Evolutionary conservation across 2,797 vertebrate species (phyloP).

Genomic region (Poecilia picta): DNA sequence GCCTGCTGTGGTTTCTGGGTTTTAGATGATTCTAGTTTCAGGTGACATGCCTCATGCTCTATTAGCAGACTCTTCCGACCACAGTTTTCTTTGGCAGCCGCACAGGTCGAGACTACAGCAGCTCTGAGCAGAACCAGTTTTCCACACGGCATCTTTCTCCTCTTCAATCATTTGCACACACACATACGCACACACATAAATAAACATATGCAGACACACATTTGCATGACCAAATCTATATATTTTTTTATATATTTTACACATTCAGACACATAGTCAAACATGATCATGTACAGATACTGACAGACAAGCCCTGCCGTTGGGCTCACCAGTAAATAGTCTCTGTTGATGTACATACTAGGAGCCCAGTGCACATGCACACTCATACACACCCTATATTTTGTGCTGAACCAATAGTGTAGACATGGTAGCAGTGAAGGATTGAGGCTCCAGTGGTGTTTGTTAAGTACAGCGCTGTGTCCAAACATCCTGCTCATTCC

Average conservation of each 20-base stretch:
- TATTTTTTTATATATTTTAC: constrained; percentile 70
- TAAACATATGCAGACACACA: constrained; percentile 64
- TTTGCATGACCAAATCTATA: constrained; percentile 61
- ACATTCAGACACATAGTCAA: constrained; percentile 69
- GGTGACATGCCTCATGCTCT: constrained; percentile 89
- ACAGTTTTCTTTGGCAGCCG: constrained; percentile 87
- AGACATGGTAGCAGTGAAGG: constrained; percentile 70
- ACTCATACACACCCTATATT: constrained; percentile 72
- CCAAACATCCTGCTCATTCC: constrained; percentile 75
- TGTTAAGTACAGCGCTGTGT: constrained; percentile 76
- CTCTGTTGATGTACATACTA: constrained; percentile 68
- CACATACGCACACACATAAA: constrained; percentile 61
- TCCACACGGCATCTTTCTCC: constrained; percentile 79
- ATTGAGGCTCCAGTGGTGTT: constrained; percentile 77
- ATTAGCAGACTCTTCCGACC: constrained; percentile 90
- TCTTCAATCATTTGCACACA: constrained; percentile 66
- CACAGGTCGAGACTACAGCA: constrained; percentile 73
- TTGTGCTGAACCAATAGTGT: constrained; percentile 70
- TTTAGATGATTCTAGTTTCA: constrained; percentile 89
- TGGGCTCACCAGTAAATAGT: constrained; percentile 68
- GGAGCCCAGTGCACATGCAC: constrained; percentile 62
- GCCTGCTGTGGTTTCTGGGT: constrained; percentile 85
- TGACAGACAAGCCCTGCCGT: constrained; percentile 70
- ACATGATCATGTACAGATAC: constrained; percentile 69
- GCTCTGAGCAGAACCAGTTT: constrained; percentile 78